phyloP scores from a whole-genome alignment of 2,888 invertebrate species.

The Drosophila kuntzei region DNA sequence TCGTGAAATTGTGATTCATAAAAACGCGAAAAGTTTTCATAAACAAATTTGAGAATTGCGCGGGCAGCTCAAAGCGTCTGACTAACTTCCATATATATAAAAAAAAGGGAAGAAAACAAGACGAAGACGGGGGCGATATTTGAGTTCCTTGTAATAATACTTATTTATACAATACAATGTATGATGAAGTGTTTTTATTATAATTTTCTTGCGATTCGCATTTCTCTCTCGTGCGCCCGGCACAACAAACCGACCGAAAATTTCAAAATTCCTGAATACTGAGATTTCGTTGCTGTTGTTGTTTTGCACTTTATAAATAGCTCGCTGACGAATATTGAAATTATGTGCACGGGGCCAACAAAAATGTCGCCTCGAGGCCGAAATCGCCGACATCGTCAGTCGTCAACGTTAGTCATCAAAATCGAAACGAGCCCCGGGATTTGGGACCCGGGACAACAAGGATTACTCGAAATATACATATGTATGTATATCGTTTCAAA shows the following conservation, averaged over 20 bases:
- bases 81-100: conserved; percentile 27
- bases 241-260: conserved; percentile 61
- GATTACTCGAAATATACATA: conserved; percentile 32
- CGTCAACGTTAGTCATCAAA: conserved; percentile 45
- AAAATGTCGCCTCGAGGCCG: conserved; percentile 79
- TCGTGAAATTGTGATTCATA: conserved; percentile 66
- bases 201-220: conserved; percentile 47
- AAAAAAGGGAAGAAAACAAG: conserved; percentile 23
- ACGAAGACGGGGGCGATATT: conserved; percentile 4
- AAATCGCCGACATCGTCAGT: conserved; percentile 34
- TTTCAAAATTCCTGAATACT: conserved; percentile 73
- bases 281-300: conserved; percentile 52
- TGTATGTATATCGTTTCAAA: not conserved
- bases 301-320: conserved; percentile 74
- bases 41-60: conserved; percentile 60
- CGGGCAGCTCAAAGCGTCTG: conserved; percentile 33
- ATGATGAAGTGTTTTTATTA: conserved; percentile 68
- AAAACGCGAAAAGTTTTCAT: conserved; percentile 67
- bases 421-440: conserved; percentile 13
- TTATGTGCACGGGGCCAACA: conserved; percentile 79
- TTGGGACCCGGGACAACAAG: conserved; percentile 24
- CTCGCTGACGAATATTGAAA: conserved; percentile 81
- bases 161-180: conserved; percentile 25
- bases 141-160: conserved; percentile 66
- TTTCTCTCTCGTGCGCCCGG: conserved; percentile 65